Evolutionary conservation across 1,140 invertebrate species (phyloP).

Genomic region (Hypsibius dujardini): DNA sequence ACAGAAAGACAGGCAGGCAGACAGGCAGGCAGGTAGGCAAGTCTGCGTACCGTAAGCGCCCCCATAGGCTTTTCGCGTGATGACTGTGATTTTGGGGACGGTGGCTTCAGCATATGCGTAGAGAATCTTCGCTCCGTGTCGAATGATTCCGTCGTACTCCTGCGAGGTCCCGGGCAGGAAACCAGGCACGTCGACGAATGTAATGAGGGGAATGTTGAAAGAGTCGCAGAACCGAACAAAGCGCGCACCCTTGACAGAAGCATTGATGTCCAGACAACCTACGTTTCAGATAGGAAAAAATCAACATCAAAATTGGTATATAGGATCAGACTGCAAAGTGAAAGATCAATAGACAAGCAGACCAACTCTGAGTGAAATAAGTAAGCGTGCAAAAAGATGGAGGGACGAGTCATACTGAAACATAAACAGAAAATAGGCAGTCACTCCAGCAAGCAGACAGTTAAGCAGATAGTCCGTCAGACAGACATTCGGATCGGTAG

Average conservation of each 20-base stretch:
- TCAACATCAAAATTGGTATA: no score
- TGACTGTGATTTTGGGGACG: conserved; percentile 54
- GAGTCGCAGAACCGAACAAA: conserved; percentile 58
- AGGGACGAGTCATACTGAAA: no score
- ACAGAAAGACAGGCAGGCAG: no score
- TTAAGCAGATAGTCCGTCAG: no score
- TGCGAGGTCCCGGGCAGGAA: conserved; percentile 48
- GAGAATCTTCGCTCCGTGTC: conserved; percentile 56
- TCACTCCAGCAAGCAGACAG: no score
- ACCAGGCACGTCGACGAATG: conserved; percentile 56
- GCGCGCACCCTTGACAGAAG: conserved; percentile 53
- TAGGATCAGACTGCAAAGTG: conserved; percentile 12
- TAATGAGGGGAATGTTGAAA: conserved; percentile 54
- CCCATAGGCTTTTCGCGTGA: conserved; percentile 54
- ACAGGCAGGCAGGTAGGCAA: neutral
- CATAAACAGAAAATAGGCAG: no score
- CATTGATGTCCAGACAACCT: conserved; percentile 56
- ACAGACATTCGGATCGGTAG: no score
- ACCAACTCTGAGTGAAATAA: no score
- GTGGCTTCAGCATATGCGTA: conserved; percentile 57
- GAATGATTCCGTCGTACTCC: conserved; percentile 52
- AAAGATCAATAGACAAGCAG: conserved; percentile 10
- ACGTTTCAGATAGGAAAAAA: conserved; percentile 22
- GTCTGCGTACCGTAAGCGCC: conserved; percentile 40
- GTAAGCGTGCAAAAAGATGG: no score